Evolutionary conservation across 1,140 invertebrate genomes (phyloP), one percentile per base, ranked within the genome.

Genomic region (Drosophila pachea): DNA sequence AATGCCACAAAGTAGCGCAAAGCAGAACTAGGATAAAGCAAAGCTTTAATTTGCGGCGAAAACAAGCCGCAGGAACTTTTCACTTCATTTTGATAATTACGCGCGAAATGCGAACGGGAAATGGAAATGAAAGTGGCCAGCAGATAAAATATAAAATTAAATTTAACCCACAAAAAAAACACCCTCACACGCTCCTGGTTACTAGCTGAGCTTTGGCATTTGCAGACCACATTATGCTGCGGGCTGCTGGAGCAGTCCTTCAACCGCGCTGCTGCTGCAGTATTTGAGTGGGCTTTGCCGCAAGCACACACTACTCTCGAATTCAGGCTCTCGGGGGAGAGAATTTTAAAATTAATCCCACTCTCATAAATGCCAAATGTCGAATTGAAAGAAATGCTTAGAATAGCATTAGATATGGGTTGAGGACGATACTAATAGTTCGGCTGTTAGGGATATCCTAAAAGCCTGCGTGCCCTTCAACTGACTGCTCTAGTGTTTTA

Each of bases 51-150:
- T 83, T 79, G 73, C 69, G 78, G 64, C 73, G 59, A 78, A 60
- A 74, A 68, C 77, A 58, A 50, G 33, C 56, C 54, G 43, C 73
- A 67, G 47, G 73, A 84, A 79, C 69, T 84, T 86, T 79, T 74
- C 60, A 83, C 66, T 79, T 79, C 70, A 79, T 79, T 70, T 63
- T 53, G 68, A 76, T 84, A 78, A 83, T 79, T 84, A 76, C 61
- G 50, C 35, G 59, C 42, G 40, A 70, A 63, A 59, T 35, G 35
- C 53, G 56, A 12, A 53, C 38, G 7, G 40, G 5, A 43, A 14
- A 43, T 43, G 22, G 22, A 22, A 22, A 3, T 22, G 22, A 3
- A 22, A 22, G 22, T 22, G 22, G 22, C 22, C 22, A 22, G 22
- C 22, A 43, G 12, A 43, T 12, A 31, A 9, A 35, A 59, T 29